Base-by-base conservation (phyloP, 2,888 invertebrate genomes). In the Holacanthella duospinosa region DNA sequence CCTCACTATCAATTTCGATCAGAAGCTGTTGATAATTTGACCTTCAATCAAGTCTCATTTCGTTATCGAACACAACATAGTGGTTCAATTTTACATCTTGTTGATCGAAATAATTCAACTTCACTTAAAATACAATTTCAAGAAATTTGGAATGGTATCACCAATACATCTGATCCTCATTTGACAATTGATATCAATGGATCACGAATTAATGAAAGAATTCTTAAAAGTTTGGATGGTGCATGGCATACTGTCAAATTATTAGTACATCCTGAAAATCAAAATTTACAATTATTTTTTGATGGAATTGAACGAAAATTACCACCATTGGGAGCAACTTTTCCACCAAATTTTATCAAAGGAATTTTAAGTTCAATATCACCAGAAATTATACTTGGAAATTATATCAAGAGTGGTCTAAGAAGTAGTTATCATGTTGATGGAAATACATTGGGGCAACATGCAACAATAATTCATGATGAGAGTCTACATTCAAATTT, bases 51-150 rank as follows among this genome's bases (percentile, higher is more conserved):
- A 44, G 61, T 67, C 26, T 61, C 63, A 25, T 72, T 72, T 55
- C 62, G 66, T 12, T 68, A 64, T 54, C 56, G 68, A 59, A 65
- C 62, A 48, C 61, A 58, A 24, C 26, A 29, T 3, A 66, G 68
- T 28, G 65, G 62, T 9, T 64, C 62, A 24, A 60, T 64, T 9
- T 16, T 61, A n/a, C 43, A 44, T 55, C n/a, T 58, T 19, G 79
- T 87, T 89, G 77, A 84, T 83, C 53, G 82, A 88, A 63, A 86
- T 85, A 64, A 85, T 86, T 65, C 85, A 83, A 77, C 81, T 82
- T 71, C 85, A 21, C 55, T 70, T 12, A 53, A 64, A 21, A 44
- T 68, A 1, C 61, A 60, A 2, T 36, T 70, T 44, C 68, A 69
- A 55, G 56, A 28, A 43, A 43, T 36, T 29, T 60, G 63, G 43